Percentiles rank a stretch among this genome's conserved stretches.
These are phyloP conservation scores for Ochotona princeps DNA, from an alignment of 2,113 vertebrate genomes.

Conservation along the genomic window DNA sequence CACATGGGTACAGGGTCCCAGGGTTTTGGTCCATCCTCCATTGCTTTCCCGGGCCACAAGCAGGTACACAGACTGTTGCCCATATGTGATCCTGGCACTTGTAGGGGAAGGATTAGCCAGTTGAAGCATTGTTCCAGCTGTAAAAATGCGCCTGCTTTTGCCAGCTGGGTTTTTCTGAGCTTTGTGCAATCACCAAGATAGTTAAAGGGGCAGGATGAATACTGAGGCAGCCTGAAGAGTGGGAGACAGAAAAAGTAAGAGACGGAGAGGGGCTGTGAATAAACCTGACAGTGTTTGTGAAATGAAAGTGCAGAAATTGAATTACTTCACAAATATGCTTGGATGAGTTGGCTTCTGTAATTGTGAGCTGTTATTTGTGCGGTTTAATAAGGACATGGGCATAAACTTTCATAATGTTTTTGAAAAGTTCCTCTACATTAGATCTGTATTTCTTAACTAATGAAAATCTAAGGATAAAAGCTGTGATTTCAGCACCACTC, in stretches of 20 bases:
- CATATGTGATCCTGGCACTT: no score
- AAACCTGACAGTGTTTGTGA: background rate
- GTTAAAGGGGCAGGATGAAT: background rate
- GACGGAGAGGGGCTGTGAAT: background rate
- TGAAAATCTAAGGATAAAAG: background rate
- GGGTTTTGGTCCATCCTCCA: no score
- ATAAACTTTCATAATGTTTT: background rate
- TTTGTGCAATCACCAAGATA: background rate
- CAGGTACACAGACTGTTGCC: no score
- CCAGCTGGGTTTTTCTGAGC: background rate
- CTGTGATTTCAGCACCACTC: background rate
- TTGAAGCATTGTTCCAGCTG: no score
- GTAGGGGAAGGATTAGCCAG: no score
- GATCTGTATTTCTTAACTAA: background rate
- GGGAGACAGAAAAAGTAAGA: background rate
- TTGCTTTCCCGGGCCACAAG: no score
- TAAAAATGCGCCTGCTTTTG: background rate
- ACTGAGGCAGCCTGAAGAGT: background rate
- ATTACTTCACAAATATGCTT: constrained; percentile 12
- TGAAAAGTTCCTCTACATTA: background rate
- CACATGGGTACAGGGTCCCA: no score
- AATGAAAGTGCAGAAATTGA: background rate
- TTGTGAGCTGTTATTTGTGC: background rate
- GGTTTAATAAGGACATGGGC: background rate
- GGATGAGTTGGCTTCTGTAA: background rate